Evolutionary conservation across 2,113 vertebrate species (phyloP), one percentile per base, ranked within the genome.

Genomic region (Elachura formosa): DNA sequence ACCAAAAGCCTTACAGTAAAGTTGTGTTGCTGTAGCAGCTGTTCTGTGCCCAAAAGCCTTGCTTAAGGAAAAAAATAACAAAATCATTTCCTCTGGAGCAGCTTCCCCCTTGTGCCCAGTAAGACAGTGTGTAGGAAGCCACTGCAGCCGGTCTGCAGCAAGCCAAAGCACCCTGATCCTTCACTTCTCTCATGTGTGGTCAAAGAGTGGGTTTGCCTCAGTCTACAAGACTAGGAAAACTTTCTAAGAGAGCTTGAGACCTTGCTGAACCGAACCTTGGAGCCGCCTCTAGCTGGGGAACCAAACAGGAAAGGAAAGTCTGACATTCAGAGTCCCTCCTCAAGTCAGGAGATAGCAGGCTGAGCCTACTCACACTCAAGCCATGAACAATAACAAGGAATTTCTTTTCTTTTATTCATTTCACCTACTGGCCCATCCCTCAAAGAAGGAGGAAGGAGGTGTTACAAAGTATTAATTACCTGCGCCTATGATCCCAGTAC

Each of bases 101-200:
- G 20, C 6, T 61, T 61, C 6, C 2, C 12, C 20, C 16, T 54
- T 59, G 11, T 25, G 14, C 28, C 16, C 33, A 36, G 38, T 28
- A 55, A 46, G 20, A 23, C 1, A 4, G 6, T 16, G 55, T 0
- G 0, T 10, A 61, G 64, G 31, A 84, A 72, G 55, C 4, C 14
- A 12, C 29, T 1, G 2, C 0, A 4, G 23, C 51, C 63, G 0
- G 0, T 33, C 28, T 26, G 25, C 28, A 59, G 25, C 3, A 7
- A 48, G 43, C 6, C 26, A 62, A 38, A 26, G 29, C 14, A 68
- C 7, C 19, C 14, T 20, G 2, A 61, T 64, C 11, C 40, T 51
- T 56, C 54, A 51, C 4, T 4, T 14, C 7, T 56, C 36, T 34
- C 36, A 16, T 4, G 0, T 38, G 9, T 28, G 14, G 28, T 46